Evolutionary conservation across 1,140 invertebrate species (phyloP).

Genomic region (Cecropterus lyciades): DNA sequence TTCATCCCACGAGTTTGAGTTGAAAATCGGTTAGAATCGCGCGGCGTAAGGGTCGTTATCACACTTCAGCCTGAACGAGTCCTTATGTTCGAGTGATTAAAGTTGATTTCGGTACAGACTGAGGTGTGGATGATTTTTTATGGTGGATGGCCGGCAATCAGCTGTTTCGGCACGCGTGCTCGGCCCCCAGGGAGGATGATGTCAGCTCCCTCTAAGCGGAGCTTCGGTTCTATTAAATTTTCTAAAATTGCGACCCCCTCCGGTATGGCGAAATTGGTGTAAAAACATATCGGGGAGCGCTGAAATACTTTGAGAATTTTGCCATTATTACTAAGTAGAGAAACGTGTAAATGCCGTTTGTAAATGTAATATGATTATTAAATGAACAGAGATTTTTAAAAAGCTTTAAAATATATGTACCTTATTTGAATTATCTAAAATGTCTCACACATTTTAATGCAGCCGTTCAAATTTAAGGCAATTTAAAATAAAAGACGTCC

Average conservation of each 20-base stretch:
- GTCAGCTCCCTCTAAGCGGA: conserved; percentile 63
- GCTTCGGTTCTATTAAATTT: conserved; percentile 72
- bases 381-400: too few relatives aligned
- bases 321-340: conserved; percentile 31
- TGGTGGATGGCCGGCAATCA: conserved; percentile 77
- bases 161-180: conserved; percentile 78
- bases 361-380: too few relatives aligned
- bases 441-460: too few relatives aligned
- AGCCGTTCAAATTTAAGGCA: too few relatives aligned
- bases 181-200: conserved; percentile 70
- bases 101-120: conserved; percentile 44
- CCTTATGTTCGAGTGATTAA: conserved; percentile 32
- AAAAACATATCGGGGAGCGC: conserved; percentile 35
- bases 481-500: too few relatives aligned
- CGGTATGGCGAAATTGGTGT: conserved; percentile 43
- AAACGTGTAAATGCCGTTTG: conserved; percentile 1
- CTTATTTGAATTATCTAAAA: too few relatives aligned
- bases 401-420: too few relatives aligned
- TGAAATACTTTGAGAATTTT: conserved; percentile 27
- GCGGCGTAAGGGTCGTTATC: conserved; percentile 62
- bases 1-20: conserved; percentile 45
- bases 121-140: conserved; percentile 68
- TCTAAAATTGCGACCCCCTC: conserved; percentile 60
- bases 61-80: conserved; percentile 25
- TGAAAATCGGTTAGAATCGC: conserved; percentile 49